A percentile compares a stretch with the other conserved stretches of the same genome.
phyloP scores from a whole-genome alignment of 2,888 invertebrate genomes.

The Erynnis tages region DNA sequence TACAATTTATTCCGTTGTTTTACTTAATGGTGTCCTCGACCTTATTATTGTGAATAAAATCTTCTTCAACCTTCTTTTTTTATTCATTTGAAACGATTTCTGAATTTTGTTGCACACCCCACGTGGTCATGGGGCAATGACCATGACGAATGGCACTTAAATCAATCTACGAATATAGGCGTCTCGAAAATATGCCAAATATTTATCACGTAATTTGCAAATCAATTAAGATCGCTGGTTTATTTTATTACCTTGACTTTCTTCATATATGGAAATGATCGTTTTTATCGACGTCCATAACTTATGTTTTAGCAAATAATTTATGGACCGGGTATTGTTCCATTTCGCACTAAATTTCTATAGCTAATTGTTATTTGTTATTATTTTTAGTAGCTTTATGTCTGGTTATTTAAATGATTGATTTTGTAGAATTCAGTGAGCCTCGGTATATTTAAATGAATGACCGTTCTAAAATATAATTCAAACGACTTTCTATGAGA shows the following conservation, averaged over 20 bases:
- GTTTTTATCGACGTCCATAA: slow-evolving; percentile 16
- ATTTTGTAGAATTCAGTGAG: too few relatives aligned
- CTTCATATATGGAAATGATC: slow-evolving; percentile 23
- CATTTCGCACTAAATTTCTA: background rate
- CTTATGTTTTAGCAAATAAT: slow-evolving; percentile 18
- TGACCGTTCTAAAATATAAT: slow-evolving; percentile 1
- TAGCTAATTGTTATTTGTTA: too few relatives aligned
- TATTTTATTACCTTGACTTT: slow-evolving; percentile 31
- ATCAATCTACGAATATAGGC: slow-evolving; percentile 17
- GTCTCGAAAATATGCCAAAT: slow-evolving; percentile 23
- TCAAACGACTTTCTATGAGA: slow-evolving; percentile 1
- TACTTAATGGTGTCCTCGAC: too few relatives aligned
- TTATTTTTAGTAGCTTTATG: slow-evolving; percentile 5
- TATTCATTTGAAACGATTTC: too few relatives aligned
- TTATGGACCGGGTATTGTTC: slow-evolving; percentile 15
- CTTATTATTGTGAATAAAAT: too few relatives aligned
- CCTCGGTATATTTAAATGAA: background rate
- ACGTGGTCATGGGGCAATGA: slow-evolving; percentile 4
- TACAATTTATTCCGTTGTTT: too few relatives aligned
- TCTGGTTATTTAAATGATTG: background rate
- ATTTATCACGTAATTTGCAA: slow-evolving; percentile 27
- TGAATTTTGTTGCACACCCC: too few relatives aligned
- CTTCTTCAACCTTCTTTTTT: too few relatives aligned
- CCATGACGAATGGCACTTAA: slow-evolving; percentile 19
- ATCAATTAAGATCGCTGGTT: slow-evolving; percentile 30